phyloP scores from a whole-genome alignment of 2,113 vertebrate species.

The Antennarius striatus region DNA sequence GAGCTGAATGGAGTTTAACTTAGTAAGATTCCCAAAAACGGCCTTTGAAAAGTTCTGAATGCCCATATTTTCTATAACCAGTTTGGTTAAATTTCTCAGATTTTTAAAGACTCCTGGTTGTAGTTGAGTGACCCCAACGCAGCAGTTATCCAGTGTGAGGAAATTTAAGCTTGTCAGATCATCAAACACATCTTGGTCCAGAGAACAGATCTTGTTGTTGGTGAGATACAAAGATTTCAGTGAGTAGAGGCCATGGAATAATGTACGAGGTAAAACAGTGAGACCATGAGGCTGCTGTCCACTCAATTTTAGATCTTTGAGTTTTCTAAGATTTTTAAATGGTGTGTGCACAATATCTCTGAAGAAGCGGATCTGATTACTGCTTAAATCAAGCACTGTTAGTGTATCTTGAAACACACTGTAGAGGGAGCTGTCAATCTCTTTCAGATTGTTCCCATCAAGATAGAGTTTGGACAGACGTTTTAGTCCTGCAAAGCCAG shows the following conservation, averaged over 20 bases:
- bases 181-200: slow-evolving; percentile 78
- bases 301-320: slow-evolving; percentile 73
- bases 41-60: slow-evolving; percentile 79
- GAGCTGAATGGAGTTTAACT: slow-evolving; percentile 68
- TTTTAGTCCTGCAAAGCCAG: slow-evolving; percentile 75
- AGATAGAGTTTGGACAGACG: slow-evolving; percentile 80
- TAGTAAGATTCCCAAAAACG: slow-evolving; percentile 84
- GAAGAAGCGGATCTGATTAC: slow-evolving; percentile 64
- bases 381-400: slow-evolving; percentile 73
- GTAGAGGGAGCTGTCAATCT: slow-evolving; percentile 59
- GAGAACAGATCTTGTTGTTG: slow-evolving; percentile 71
- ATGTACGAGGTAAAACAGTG: slow-evolving; percentile 52
- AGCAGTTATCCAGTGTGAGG: slow-evolving; percentile 78
- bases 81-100: slow-evolving; percentile 69
- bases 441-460: slow-evolving; percentile 80
- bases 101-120: slow-evolving; percentile 84
- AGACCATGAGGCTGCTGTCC: slow-evolving; percentile 73
- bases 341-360: slow-evolving; percentile 42
- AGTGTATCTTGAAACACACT: slow-evolving; percentile 72
- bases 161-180: slow-evolving; percentile 76
- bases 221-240: slow-evolving; percentile 73
- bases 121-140: slow-evolving; percentile 71
- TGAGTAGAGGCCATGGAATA: slow-evolving; percentile 75
- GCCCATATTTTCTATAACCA: slow-evolving; percentile 83
- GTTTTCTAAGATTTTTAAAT: slow-evolving; percentile 72